Evolutionary conservation across 2,113 vertebrate genomes (phyloP).

Genomic region (Anarhynchus alexandrinus): DNA sequence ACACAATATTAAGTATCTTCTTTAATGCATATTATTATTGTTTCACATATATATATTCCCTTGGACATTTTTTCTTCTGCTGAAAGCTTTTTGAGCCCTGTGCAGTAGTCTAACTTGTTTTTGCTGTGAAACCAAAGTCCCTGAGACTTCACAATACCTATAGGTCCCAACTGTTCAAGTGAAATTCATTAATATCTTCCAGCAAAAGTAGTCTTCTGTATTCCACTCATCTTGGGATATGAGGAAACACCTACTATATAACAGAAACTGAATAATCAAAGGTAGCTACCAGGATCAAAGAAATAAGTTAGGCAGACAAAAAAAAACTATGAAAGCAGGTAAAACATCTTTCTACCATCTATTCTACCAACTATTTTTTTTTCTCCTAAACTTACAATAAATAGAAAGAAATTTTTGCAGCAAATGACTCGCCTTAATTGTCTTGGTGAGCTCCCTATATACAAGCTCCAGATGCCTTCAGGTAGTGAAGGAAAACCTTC

Average conservation of each 20-base stretch:
- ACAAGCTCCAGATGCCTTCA: not conserved
- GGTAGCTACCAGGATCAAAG: not conserved
- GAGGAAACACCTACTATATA: not conserved
- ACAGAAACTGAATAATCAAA: not conserved
- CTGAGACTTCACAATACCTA: slow-evolving; percentile 18
- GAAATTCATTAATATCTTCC: slow-evolving; percentile 34
- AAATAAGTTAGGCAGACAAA: not conserved
- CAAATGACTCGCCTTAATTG: not conserved
- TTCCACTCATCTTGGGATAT: not conserved
- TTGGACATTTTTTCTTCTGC: not conserved
- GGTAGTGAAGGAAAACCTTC: not conserved
- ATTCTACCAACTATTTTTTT: not conserved
- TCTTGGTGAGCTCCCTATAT: not conserved
- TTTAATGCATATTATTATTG: not conserved
- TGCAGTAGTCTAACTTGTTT: not conserved
- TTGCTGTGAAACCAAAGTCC: not conserved
- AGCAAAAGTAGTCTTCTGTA: not conserved
- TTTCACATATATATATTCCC: not conserved
- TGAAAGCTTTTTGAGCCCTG: not conserved
- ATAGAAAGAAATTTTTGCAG: not conserved
- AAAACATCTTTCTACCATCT: not conserved
- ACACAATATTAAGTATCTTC: not conserved
- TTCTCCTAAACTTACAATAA: not conserved
- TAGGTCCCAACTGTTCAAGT: not conserved
- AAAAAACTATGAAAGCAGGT: not conserved